Conservation (phyloP, 2,888 invertebrate genomes). For the Eilema sororculum region DNA sequence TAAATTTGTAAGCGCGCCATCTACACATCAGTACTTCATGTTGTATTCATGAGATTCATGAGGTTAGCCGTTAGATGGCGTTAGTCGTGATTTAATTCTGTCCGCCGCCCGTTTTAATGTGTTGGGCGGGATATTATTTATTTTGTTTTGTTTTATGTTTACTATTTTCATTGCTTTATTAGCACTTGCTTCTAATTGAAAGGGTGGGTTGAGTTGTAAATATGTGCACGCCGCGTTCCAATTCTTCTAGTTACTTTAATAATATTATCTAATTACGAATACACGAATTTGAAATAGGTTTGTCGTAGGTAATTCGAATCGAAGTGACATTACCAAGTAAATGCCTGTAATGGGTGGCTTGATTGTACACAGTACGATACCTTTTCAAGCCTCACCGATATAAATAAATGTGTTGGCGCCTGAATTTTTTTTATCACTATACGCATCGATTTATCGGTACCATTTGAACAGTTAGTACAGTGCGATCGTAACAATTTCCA, state of each 20-base stretch:
- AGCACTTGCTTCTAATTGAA: conserved; percentile 9
- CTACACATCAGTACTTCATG: conserved; percentile 70
- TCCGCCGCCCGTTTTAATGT: conserved; percentile 42
- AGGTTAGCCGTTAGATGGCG: conserved; percentile 75
- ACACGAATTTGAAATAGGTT: no score
- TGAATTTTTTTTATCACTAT: no score
- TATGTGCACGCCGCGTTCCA: neutral
- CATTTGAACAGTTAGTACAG: no score
- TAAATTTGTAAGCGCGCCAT: conserved; percentile 77
- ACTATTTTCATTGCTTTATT: conserved; percentile 38
- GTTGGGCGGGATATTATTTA: conserved; percentile 39
- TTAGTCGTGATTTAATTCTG: conserved; percentile 78
- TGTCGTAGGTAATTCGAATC: no score
- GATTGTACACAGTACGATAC: no score
- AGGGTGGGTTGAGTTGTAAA: neutral
- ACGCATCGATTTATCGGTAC: no score
- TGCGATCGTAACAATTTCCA: no score
- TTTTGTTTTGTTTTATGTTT: conserved; percentile 28
- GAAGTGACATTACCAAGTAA: no score
- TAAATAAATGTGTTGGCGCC: no score
- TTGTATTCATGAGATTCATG: conserved; percentile 80
- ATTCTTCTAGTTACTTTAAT: neutral
- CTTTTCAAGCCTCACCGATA: no score
- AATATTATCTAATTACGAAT: neutral
- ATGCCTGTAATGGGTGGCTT: no score